Evolutionary conservation across 2,888 invertebrate genomes (phyloP).

Genomic region (Apodemia mormo): DNA sequence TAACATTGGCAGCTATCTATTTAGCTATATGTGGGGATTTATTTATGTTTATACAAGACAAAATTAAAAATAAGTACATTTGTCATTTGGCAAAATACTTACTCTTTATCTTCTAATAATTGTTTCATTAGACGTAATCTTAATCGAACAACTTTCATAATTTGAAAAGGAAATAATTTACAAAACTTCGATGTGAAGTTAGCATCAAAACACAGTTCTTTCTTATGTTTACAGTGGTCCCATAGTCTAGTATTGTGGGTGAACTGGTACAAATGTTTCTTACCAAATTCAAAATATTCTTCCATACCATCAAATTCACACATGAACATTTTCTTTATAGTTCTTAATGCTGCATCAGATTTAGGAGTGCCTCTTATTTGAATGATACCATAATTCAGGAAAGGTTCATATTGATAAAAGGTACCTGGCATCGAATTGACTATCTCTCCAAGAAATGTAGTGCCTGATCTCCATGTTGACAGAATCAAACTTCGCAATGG

Average conservation of each 20-base stretch:
- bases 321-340: slow-evolving; percentile 86
- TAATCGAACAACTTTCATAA: slow-evolving; percentile 92
- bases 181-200: slow-evolving; percentile 90
- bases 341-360: slow-evolving; percentile 84
- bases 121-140: slow-evolving; percentile 87
- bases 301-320: slow-evolving; percentile 89
- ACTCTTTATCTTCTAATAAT: slow-evolving; percentile 87
- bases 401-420: slow-evolving; percentile 95
- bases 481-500: slow-evolving; percentile 90
- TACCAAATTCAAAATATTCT: slow-evolving; percentile 89
- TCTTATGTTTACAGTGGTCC: slow-evolving; percentile 87
- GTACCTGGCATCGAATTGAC: slow-evolving; percentile 92
- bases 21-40: no score
- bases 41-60: no score
- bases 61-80: no score
- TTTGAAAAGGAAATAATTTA: slow-evolving; percentile 92
- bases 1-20: no score
- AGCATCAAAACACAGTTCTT: slow-evolving; percentile 72
- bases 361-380: slow-evolving; percentile 89
- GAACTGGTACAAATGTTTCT: slow-evolving; percentile 89
- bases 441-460: slow-evolving; percentile 93
- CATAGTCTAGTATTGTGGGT: slow-evolving; percentile 92
- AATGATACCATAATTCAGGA: slow-evolving; percentile 90
- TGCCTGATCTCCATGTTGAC: slow-evolving; percentile 95
- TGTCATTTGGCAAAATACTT: slow-evolving; percentile 52